Conservation (phyloP, 1,140 invertebrate species). For the Heliconius hermathena region DNA sequence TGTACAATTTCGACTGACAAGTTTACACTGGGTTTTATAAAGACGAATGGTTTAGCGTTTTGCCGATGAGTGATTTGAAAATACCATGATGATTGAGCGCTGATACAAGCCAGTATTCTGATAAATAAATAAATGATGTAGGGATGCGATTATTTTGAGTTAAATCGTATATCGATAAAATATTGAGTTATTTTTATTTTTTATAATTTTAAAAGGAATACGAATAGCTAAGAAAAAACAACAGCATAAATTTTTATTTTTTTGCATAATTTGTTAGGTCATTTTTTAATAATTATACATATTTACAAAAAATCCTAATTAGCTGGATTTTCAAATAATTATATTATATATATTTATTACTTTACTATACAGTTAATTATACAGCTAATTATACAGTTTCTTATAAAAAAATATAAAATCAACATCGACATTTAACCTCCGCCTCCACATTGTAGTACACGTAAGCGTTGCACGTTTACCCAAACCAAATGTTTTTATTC, state of each 20-base stretch:
- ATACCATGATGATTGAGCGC: slow-evolving; percentile 73
- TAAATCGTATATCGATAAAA: slow-evolving; percentile 31
- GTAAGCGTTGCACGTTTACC: slow-evolving; percentile 57
- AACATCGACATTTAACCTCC: slow-evolving; percentile 38
- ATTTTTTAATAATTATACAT: no score
- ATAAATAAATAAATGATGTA: slow-evolving; percentile 70
- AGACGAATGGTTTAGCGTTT: slow-evolving; percentile 70
- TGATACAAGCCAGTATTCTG: slow-evolving; percentile 77
- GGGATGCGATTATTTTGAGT: slow-evolving; percentile 40
- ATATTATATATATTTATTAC: no score
- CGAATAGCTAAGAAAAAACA: not conserved
- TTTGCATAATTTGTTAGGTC: no score
- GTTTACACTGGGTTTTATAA: slow-evolving; percentile 75
- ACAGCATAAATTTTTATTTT: no score
- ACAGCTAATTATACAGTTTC: no score
- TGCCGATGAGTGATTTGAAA: slow-evolving; percentile 69
- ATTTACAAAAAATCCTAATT: no score
- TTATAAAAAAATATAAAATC: slow-evolving; percentile 19
- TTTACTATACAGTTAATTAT: no score
- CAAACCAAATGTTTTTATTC: slow-evolving; percentile 59
- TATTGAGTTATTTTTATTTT: not conserved
- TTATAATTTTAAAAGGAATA: not conserved
- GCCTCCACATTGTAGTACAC: slow-evolving; percentile 44
- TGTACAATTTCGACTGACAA: slow-evolving; percentile 62
- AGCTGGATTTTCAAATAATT: no score